Base-by-base conservation (phyloP, 2,888 invertebrate species). In the Drosophila cognata region DNA sequence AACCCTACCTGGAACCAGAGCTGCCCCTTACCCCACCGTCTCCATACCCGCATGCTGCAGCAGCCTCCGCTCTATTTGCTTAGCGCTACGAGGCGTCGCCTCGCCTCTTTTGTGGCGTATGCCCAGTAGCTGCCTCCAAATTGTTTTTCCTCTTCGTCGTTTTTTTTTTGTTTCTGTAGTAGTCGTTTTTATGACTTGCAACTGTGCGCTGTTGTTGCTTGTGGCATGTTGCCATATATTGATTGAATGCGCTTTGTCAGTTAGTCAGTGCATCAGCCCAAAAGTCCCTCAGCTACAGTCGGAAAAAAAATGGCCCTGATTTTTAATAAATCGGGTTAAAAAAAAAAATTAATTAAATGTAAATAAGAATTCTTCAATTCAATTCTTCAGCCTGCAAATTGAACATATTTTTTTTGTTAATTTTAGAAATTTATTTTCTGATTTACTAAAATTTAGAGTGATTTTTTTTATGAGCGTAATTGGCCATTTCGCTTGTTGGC, bases 241-340 rank as follows among this genome's bases (percentile, higher is more conserved):
- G 84, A 89, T 85, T 85, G 84, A 89, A 89, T 89, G 87, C 79
- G 74, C 89, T 89, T 85, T 87, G 87, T 86, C 84, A 70, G 63
- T 75, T 64, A 73, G 73, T 68, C 73, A 25, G 65, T 65, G 56
- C 55, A 29, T 46, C 51, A 25, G 60, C 61, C 58, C 56, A 2
- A 46, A 41, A 13, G 46, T 43, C 62, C 25, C 16, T 51, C 60
- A 7, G 53, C 46, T 46, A 25, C 46, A 46, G 16, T 25, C 25
- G 1, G 25, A 25, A 25, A 46, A 6, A 41, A 21, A 43, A 43
- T 1, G 1, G 11, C 1, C 0, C 8, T 0, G 5, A 11, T 21
- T 43, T 5, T 11, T 2, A n/a, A n/a, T 41, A 41, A 43, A n/a
- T 41, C n/a, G 5, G 5, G 2, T 5, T 10, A 5, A n/a, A 41